These are phyloP conservation scores for Fratercula arctica DNA, from an alignment of 2,797 vertebrate species.

Conservation along the genomic window DNA sequence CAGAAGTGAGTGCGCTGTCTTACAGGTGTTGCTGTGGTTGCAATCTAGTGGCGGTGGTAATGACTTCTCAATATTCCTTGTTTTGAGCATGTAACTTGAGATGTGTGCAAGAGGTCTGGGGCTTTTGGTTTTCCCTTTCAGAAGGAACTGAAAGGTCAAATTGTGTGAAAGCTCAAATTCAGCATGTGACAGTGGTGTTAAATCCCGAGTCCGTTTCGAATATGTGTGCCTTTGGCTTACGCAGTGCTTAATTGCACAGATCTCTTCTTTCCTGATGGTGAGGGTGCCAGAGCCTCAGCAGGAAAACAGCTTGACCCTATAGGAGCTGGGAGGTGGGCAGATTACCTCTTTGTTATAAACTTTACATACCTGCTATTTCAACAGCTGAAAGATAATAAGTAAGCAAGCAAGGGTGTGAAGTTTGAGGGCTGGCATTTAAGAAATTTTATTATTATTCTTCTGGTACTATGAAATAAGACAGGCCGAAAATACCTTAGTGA, in stretches of 20 bases:
- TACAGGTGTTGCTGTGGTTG: not conserved
- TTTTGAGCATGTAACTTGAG: not conserved
- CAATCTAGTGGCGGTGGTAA: rapidly evolving
- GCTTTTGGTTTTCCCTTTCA: not conserved
- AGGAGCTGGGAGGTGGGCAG: not conserved
- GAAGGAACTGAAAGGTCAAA: too few species aligned
- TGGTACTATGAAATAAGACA: not conserved
- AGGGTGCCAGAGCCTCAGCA: not conserved
- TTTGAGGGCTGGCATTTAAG: not conserved
- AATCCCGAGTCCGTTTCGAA: not conserved
- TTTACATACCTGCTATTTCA: not conserved
- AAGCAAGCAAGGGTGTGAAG: not conserved
- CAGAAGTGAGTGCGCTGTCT: rapidly evolving
- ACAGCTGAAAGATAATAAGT: not conserved
- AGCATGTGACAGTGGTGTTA: not conserved
- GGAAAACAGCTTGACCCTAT: not conserved
- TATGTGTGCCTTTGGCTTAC: not conserved
- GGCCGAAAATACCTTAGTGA: not conserved
- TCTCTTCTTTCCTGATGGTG: not conserved
- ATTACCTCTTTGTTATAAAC: not conserved
- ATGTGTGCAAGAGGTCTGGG: not conserved
- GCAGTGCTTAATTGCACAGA: not conserved
- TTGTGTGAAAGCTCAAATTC: not conserved
- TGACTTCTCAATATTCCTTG: not conserved
- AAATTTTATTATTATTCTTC: not conserved